Conservation (phyloP, 1,140 invertebrate species). For the Pectinophora gossypiella region DNA sequence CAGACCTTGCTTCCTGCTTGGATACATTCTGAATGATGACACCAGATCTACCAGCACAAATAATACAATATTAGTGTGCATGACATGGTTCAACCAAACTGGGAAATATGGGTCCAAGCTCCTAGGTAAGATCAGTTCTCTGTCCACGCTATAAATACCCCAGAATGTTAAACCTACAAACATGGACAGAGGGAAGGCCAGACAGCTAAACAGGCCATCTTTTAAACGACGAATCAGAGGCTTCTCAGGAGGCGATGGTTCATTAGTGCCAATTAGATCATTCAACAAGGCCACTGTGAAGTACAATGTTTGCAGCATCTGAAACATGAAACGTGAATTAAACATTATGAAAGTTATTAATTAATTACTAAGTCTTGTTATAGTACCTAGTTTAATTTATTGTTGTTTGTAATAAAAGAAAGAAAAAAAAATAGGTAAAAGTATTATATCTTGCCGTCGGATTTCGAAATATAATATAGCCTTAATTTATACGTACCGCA, state of each 20-base stretch:
- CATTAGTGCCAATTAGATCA: constrained; percentile 84
- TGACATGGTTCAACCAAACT: constrained; percentile 82
- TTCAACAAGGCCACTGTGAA: constrained; percentile 83
- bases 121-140: constrained; percentile 81
- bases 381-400: not conserved
- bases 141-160: constrained; percentile 81
- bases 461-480: not conserved
- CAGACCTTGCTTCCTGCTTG: constrained; percentile 78
- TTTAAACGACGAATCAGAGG: constrained; percentile 83
- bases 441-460: not conserved
- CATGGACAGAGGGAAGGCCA: constrained; percentile 87
- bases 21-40: constrained; percentile 83
- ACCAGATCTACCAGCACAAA: constrained; percentile 78
- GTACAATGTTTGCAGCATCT: constrained; percentile 86
- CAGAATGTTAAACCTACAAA: constrained; percentile 91
- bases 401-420: not conserved
- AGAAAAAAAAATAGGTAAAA: no score
- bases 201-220: constrained; percentile 82
- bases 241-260: constrained; percentile 78
- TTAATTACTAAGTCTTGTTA: constrained; percentile 1
- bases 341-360: constrained; percentile 18
- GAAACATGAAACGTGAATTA: no score
- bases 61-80: constrained; percentile 76
- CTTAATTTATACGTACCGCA: constrained; percentile 80
- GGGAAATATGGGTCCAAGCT: constrained; percentile 79